phyloP scores from a whole-genome alignment of 2,113 vertebrate genomes.

The Scomber colias region DNA sequence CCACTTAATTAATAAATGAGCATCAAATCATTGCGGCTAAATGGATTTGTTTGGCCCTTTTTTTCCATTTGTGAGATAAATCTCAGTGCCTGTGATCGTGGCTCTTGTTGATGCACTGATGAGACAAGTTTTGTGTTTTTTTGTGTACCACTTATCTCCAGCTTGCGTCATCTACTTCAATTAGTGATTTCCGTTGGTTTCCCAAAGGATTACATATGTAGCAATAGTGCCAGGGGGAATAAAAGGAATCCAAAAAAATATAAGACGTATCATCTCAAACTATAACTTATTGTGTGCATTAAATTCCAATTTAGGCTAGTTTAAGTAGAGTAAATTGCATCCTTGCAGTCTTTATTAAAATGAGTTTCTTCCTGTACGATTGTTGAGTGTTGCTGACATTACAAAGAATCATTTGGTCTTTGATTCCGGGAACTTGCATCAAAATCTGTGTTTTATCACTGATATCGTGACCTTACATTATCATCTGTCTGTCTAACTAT shows the following conservation, averaged over 20 bases:
- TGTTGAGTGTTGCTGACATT: not conserved
- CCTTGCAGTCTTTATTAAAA: not conserved
- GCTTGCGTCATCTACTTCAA: constrained; percentile 7
- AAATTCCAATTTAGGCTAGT: not conserved
- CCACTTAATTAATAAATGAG: constrained; percentile 51
- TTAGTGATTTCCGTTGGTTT: constrained; percentile 14
- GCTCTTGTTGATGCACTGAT: not conserved
- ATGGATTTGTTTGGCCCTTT: constrained; percentile 1
- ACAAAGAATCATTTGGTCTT: not conserved
- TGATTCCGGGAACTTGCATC: not conserved
- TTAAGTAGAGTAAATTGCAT: not conserved
- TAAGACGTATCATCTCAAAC: not conserved
- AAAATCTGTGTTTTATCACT: not conserved
- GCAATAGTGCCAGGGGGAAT: not conserved
- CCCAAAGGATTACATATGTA: not conserved
- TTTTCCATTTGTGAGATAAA: not conserved
- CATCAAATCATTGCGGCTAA: constrained; percentile 11
- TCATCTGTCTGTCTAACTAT: not conserved
- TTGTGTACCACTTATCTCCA: constrained; percentile 19
- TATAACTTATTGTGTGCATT: not conserved
- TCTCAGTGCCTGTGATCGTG: not conserved
- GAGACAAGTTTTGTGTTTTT: not conserved
- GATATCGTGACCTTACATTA: not conserved
- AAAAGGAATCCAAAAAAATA: not conserved
- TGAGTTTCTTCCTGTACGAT: not conserved